A percentile compares a stretch with the other conserved stretches of the same genome.
Conservation (phyloP, 2,888 invertebrate species). For the Bellardia pandia region DNA sequence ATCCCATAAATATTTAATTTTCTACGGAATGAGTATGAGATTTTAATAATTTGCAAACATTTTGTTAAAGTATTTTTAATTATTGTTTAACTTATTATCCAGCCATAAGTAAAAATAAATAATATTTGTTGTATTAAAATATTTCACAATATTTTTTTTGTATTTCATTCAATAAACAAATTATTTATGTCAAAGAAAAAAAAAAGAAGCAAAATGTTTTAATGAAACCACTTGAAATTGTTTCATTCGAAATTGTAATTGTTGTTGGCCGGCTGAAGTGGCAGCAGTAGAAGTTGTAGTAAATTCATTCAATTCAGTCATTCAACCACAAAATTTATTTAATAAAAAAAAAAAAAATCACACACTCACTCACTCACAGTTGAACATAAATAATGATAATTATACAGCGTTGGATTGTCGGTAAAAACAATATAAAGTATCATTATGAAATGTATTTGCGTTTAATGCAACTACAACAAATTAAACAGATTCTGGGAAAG, state of each 20-base stretch:
- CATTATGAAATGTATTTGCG: conserved; percentile 51
- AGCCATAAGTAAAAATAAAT: conserved; percentile 21
- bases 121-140: conserved; percentile 21
- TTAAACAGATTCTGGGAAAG: conserved; percentile 22
- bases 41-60: conserved; percentile 17
- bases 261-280: neutral
- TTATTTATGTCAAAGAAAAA: conserved; percentile 25
- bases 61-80: conserved; percentile 10
- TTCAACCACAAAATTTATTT: conserved; percentile 61
- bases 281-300: neutral
- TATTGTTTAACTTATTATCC: conserved; percentile 21
- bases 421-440: conserved; percentile 56
- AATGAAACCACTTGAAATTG: conserved; percentile 58
- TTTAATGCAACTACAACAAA: conserved; percentile 53
- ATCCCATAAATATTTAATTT: conserved; percentile 16
- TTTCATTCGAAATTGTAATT: conserved; percentile 27
- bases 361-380: neutral
- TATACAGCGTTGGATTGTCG: conserved; percentile 27
- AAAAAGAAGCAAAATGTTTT: conserved; percentile 2
- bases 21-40: neutral
- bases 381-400: conserved; percentile 22
- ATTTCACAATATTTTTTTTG: neutral
- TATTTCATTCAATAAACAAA: conserved; percentile 59
- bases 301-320: conserved; percentile 61
- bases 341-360: conserved; percentile 18